Conservation (phyloP, 2,113 vertebrate genomes). For the Gavia stellata region DNA sequence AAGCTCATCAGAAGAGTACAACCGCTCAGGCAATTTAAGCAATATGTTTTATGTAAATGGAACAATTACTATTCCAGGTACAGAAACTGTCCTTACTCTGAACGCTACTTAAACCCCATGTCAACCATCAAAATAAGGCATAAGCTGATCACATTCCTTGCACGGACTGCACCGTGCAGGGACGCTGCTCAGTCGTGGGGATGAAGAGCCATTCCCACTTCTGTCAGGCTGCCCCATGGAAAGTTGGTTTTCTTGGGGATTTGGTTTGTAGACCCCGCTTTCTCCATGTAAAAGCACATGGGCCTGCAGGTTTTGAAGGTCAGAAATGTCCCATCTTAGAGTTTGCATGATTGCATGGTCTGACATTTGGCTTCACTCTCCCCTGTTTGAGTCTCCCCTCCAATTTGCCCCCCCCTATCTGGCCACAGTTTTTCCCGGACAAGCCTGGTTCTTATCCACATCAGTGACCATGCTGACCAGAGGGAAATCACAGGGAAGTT, state of each 20-base stretch:
- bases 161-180: accelerated
- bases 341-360: too few species aligned
- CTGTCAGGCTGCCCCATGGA: not conserved
- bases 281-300: not conserved
- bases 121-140: not conserved
- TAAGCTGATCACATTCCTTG: accelerated
- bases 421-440: not conserved
- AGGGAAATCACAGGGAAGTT: not conserved
- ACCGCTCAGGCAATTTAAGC: not conserved
- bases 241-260: not conserved
- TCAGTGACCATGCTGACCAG: not conserved
- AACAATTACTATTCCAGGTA: not conserved
- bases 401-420: accelerated
- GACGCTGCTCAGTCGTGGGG: not conserved
- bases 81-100: not conserved
- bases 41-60: not conserved
- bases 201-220: not conserved
- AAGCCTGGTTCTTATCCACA: not conserved
- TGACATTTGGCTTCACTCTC: not conserved
- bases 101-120: not conserved
- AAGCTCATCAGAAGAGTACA: not conserved
- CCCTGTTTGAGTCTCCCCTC: not conserved
- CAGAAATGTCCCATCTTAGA: not conserved
- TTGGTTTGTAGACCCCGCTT: not conserved
- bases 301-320: not conserved